Base-by-base conservation (phyloP, 2,797 vertebrate species). In the Anguilla marmorata region DNA sequence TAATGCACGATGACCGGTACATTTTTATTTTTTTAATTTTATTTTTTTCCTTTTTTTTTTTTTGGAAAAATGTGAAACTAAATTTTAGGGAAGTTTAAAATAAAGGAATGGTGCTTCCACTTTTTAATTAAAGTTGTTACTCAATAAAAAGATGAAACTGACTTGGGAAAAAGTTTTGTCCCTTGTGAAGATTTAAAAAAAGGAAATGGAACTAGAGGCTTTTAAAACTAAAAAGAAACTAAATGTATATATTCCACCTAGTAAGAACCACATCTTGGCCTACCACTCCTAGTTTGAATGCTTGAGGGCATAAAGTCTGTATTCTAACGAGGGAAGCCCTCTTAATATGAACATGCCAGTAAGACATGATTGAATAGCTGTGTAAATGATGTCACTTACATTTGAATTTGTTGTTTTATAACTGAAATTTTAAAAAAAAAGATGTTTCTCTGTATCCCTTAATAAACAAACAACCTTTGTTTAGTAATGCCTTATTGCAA, bases 361-460 rank as follows among this genome's bases (percentile, higher is more conserved):
- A 80, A 9, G 60, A 89, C 60, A 60, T 80, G 37, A 52, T 86
- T 82, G 12, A 88, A 90, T 86, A 88, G 50, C 89, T 90, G 90
- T 91, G 91, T 90, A 86, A 93, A 91, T 90, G 85, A 45, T 85
- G 87, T 69, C 91, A 82, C 19, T 41, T 41, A 33, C 11, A 76
- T 76, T 37, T 41, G 74, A 19, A 76, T 91, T 85, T 69, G 56
- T 90, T 89, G 79, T 74, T 45, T 92, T 92, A 93, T 89, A 86
- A 91, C 88, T 90, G 54, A 87, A 58, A 79, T 79, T 79, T 9
- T 2, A 58, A 66, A 30, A 89, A 88, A 90, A 87, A 92, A 85
- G 83, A 85, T 87, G 88, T 93, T 92, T 92, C 86, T 94, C 89
- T 94, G 91, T 93, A 94, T 92, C 88, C 90, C 92, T 90, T 89